Conservation (phyloP, 2,797 vertebrate species). For the Saxicola maurus region DNA sequence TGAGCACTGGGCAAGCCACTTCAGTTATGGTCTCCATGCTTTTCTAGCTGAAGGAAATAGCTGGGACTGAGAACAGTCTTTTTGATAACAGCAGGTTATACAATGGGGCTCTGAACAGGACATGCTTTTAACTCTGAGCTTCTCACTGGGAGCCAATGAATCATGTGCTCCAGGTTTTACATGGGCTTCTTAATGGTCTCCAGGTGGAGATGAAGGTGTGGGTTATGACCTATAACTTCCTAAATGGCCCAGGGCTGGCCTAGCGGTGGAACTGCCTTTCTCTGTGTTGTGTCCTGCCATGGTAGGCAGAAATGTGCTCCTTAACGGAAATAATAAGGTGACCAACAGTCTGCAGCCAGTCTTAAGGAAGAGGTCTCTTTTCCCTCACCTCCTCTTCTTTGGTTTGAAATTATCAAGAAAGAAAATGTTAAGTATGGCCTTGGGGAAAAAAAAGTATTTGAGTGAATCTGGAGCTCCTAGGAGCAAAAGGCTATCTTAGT, state of each 20-base stretch:
- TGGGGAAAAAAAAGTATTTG: background rate
- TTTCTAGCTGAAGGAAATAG: background rate
- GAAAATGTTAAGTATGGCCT: background rate
- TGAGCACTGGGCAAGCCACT: background rate
- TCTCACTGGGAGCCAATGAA: background rate
- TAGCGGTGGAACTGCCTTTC: background rate
- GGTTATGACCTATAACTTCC: constrained; percentile 6
- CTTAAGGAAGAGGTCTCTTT: background rate
- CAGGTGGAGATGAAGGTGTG: constrained; percentile 16
- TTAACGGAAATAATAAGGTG: background rate
- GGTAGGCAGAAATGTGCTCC: background rate
- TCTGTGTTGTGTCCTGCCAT: background rate
- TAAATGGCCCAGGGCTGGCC: background rate
- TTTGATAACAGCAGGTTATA: background rate
- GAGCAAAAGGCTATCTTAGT: background rate
- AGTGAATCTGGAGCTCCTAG: background rate
- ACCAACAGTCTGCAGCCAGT: background rate
- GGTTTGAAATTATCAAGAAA: background rate
- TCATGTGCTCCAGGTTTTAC: background rate
- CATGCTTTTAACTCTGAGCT: background rate
- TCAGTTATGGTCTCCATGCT: background rate
- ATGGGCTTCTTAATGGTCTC: background rate
- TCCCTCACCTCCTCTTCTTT: background rate
- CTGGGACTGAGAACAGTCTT: background rate
- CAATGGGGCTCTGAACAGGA: background rate